phyloP scores from a whole-genome alignment of 2,797 vertebrate genomes.

The Geotrypetes seraphini region DNA sequence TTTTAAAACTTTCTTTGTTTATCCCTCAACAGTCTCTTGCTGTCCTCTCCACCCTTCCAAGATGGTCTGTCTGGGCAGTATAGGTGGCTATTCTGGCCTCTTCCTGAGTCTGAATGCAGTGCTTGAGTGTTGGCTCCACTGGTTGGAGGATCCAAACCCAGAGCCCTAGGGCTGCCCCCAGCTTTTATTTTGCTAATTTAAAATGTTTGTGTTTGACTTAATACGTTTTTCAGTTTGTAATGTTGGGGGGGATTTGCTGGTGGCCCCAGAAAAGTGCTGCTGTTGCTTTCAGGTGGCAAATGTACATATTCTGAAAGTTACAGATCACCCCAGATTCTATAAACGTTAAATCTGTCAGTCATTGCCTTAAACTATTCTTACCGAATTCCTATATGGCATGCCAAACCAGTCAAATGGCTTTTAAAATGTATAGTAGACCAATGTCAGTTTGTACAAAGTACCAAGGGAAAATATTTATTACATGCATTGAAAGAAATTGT shows the following conservation, averaged over 20 bases:
- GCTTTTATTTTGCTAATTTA: too few relatives aligned
- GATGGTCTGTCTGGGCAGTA: too few relatives aligned
- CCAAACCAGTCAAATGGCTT: conserved; percentile 76
- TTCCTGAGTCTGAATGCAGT: too few relatives aligned
- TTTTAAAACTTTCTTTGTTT: too few relatives aligned
- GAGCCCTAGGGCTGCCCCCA: too few relatives aligned
- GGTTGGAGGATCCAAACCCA: too few relatives aligned
- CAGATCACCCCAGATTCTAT: conserved; percentile 52
- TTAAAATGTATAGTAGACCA: conserved; percentile 88
- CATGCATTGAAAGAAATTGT: conserved; percentile 95
- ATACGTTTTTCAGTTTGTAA: conserved; percentile 45
- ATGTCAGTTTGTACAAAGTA: conserved; percentile 96
- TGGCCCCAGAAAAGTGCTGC: conserved; percentile 49
- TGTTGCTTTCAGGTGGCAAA: conserved; percentile 49
- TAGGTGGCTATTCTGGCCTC: too few relatives aligned
- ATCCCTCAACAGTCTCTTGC: too few relatives aligned
- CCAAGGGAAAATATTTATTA: conserved; percentile 98
- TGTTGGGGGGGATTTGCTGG: conserved; percentile 36
- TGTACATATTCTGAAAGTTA: conserved; percentile 57
- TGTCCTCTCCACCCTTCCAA: too few relatives aligned
- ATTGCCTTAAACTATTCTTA: conserved; percentile 92
- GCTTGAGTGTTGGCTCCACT: too few relatives aligned
- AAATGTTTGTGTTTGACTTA: too few relatives aligned
- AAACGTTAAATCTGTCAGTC: conserved; percentile 78
- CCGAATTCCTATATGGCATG: conserved; percentile 77